Base-by-base conservation (phyloP, 2,797 vertebrate species). In the Fistularia tabacaria region DNA sequence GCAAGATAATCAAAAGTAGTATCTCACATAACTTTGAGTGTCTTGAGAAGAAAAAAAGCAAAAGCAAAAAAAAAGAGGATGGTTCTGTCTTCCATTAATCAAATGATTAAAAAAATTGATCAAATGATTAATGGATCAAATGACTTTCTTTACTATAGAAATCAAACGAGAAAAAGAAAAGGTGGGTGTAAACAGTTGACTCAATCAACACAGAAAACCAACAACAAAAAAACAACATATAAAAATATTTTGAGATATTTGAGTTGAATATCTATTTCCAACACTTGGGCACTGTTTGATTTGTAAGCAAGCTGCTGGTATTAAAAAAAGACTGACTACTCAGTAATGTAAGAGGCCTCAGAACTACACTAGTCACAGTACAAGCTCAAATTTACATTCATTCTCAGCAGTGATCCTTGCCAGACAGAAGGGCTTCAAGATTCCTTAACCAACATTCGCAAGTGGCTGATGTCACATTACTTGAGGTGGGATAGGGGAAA, bases 331-430 rank as follows among this genome's bases (percentile, higher is more conserved):
- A 72, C 49, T 38, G 70, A 76, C 68, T 59, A 49, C 52, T 59
- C 57, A 48, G 85, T 75, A 84, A 85, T 61, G 62, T 64, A 71
- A 80, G 83, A 71, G 49, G 67, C 49, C 62, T 79, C 59, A 60
- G 58, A 70, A 58, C 49, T 58, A 36, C 50, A 64, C 60, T 54
- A 58, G 69, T 72, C 79, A 79, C 25, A 47, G 67, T 53, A 68
- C 71, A 73, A 78, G 80, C 80, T 87, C 81, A 86, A 76, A 83
- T 87, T 85, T 66, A 74, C 67, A 64, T 73, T 75, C 64, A 58
- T 54, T 77, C 66, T 70, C 57, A 57, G 68, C 47, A 52, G 61
- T 13, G 43, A 58, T 15, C 54, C 1, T 49, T 79, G 77, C 81
- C 79, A 83, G 72, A 25, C 13, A 6, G 45, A 13, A 47, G 46